These are phyloP conservation scores for Galleria mellonella DNA, from an alignment of 1,140 invertebrate species.

Conservation along the genomic window DNA sequence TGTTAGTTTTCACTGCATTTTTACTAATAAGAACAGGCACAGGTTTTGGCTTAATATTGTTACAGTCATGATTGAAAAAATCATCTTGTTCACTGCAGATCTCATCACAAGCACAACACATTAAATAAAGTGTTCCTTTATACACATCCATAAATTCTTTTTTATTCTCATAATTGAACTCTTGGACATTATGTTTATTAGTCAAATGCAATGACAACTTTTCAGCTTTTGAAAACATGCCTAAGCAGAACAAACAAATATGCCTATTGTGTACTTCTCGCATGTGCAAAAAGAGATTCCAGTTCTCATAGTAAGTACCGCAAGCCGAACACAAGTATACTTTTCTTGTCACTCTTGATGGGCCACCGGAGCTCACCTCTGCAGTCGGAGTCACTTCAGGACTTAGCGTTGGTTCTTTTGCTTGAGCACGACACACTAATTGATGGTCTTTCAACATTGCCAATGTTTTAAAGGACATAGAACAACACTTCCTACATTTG, in stretches of 20 bases:
- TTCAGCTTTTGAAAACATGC: conserved; percentile 86
- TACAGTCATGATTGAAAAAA: conserved; percentile 83
- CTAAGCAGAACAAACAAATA: conserved; percentile 86
- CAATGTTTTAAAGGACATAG: conserved; percentile 76
- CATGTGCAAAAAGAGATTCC: conserved; percentile 89
- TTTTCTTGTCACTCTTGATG: conserved; percentile 81
- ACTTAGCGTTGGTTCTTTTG: conserved; percentile 49
- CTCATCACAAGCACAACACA: conserved; percentile 86
- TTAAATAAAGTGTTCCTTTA: conserved; percentile 81
- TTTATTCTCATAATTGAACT: conserved; percentile 77
- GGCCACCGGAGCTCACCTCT: conserved; percentile 50
- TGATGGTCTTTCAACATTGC: conserved; percentile 78
- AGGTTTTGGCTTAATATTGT: conserved; percentile 63
- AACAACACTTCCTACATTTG: conserved; percentile 80
- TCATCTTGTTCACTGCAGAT: conserved; percentile 82
- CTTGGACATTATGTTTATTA: conserved; percentile 83
- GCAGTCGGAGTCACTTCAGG: conserved; percentile 45
- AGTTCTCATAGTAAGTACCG: conserved; percentile 87
- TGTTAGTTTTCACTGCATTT: conserved; percentile 48
- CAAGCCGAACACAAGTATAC: conserved; percentile 86
- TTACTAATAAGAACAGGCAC: conserved; percentile 64
- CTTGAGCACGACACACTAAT: conserved; percentile 72
- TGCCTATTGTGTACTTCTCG: conserved; percentile 83
- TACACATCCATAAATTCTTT: conserved; percentile 79
- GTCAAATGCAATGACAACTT: conserved; percentile 83